A percentile compares a stretch with the other conserved stretches of the same genome.
Evolutionary conservation across 2,797 vertebrate species (phyloP).

Genomic region (Anniella stebbinsi): DNA sequence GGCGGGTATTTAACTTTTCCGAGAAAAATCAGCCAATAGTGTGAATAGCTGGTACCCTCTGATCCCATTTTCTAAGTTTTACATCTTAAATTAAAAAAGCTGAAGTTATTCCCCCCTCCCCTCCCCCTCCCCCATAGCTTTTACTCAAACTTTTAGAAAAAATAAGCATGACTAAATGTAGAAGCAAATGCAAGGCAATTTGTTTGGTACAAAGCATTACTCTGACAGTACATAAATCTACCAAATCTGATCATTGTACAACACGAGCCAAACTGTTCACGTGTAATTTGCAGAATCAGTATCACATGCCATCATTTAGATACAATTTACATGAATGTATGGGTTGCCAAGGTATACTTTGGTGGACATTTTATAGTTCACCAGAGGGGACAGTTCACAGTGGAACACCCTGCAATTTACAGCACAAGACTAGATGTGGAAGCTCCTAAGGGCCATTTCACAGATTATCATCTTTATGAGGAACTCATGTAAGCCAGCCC

Average conservation of each 20-base stretch:
- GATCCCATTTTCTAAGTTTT: background rate
- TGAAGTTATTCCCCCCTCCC: background rate
- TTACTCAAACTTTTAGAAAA: background rate
- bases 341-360: background rate
- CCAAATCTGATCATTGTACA: background rate
- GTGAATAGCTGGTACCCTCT: background rate
- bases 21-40: background rate
- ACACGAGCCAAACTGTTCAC: background rate
- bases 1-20: no score
- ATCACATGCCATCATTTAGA: background rate
- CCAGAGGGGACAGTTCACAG: background rate
- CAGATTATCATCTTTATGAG: background rate
- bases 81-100: background rate
- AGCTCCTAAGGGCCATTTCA: background rate
- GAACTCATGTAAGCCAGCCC: background rate
- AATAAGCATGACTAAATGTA: background rate
- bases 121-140: background rate
- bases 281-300: background rate
- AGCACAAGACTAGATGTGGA: background rate
- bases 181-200: background rate
- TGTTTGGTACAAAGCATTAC: background rate
- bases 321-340: background rate
- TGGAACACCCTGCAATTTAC: background rate
- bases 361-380: background rate
- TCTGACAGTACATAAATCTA: conserved; percentile 11